phyloP scores from a whole-genome alignment of 2,113 vertebrate genomes.

The Willisornis vidua region DNA sequence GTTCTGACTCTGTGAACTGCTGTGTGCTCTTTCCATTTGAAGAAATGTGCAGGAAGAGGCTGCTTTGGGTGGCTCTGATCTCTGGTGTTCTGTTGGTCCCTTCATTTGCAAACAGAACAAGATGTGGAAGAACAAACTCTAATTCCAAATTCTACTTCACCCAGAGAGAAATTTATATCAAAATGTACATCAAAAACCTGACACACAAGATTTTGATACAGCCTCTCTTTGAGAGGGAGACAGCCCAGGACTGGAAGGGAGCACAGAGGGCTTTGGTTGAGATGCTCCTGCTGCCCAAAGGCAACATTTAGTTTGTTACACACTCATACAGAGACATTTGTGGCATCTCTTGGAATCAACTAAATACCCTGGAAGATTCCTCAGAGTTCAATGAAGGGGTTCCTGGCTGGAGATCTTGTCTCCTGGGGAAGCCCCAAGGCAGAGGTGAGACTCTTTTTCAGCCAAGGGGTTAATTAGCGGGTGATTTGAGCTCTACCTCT shows the following conservation, averaged over 20 bases:
- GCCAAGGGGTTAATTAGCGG: neutral
- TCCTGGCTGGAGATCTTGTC: neutral
- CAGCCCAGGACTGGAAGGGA: neutral
- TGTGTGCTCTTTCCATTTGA: too few relatives aligned
- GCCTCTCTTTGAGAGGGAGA: too few relatives aligned
- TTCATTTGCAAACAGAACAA: too few relatives aligned
- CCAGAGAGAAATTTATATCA: too few relatives aligned
- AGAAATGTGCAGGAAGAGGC: too few relatives aligned
- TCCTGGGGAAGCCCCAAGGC: neutral
- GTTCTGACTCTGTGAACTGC: too few relatives aligned
- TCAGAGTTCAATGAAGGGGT: neutral
- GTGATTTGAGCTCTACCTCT: too few relatives aligned
- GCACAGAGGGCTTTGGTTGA: neutral
- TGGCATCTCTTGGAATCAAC: neutral
- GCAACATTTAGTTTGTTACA: too few relatives aligned
- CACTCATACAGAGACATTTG: neutral
- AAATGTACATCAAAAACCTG: too few relatives aligned
- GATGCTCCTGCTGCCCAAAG: neutral
- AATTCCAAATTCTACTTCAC: too few relatives aligned
- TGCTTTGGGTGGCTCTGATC: neutral
- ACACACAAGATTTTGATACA: too few relatives aligned
- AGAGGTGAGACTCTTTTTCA: neutral
- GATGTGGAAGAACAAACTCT: too few relatives aligned
- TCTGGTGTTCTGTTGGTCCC: neutral
- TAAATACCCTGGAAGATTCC: neutral